Percentiles rank a stretch among this genome's conserved stretches.
These are phyloP conservation scores for Odobenus rosmarus DNA, from an alignment of 2,113 vertebrate genomes.

Conservation along the genomic window DNA sequence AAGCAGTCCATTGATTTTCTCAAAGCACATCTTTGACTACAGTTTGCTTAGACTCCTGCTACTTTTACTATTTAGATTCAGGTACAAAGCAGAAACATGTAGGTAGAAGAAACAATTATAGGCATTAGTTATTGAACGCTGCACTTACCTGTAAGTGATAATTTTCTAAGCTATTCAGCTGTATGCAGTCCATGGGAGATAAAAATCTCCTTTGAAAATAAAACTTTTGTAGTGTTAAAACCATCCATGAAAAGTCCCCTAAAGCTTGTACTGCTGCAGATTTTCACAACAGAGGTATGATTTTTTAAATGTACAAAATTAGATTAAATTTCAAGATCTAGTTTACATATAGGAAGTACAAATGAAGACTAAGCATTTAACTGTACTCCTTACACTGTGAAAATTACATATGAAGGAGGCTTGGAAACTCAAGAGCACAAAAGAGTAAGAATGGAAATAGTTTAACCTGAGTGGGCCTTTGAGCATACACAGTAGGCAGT, in stretches of 20 bases:
- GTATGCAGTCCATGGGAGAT: background rate
- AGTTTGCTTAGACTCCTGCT: slow-evolving; percentile 27
- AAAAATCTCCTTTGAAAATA: background rate
- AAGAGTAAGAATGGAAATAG: background rate
- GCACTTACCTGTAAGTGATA: too few relatives aligned
- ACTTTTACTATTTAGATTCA: slow-evolving; percentile 36
- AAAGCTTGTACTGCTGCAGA: background rate
- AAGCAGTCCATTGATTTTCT: slow-evolving; percentile 61
- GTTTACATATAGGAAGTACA: background rate
- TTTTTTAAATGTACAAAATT: background rate
- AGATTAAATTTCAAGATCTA: background rate
- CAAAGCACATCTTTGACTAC: background rate
- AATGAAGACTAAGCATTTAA: background rate
- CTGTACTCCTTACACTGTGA: background rate
- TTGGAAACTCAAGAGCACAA: background rate
- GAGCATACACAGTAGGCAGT: background rate
- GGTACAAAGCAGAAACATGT: background rate
- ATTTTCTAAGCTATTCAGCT: background rate
- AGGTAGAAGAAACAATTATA: slow-evolving; percentile 18
- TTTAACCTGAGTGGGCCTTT: background rate
- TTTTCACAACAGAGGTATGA: background rate
- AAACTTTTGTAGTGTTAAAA: background rate
- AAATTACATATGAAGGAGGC: background rate
- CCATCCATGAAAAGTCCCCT: background rate
- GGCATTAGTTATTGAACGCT: background rate